Conservation (phyloP, 2,888 invertebrate genomes). For the Blera fallax region DNA sequence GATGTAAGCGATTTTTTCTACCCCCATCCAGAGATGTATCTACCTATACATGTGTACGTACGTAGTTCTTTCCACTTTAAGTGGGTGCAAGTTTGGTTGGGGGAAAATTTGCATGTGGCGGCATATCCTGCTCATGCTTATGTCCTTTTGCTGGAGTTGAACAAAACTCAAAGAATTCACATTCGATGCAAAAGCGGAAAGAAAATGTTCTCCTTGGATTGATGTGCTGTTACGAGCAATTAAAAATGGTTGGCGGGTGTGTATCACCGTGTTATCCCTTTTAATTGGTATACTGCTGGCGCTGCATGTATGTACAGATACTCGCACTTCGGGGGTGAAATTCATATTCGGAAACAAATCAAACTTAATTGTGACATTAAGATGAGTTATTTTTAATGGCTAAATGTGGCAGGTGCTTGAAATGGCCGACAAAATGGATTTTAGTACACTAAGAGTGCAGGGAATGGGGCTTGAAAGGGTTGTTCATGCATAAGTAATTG, state of each 20-base stretch:
- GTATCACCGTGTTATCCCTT: slow-evolving; percentile 49
- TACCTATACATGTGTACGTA: too few species aligned
- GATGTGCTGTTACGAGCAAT: slow-evolving; percentile 67
- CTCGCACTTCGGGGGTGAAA: slow-evolving; percentile 28
- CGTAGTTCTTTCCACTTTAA: too few species aligned
- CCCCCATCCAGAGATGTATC: too few species aligned
- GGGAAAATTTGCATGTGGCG: slow-evolving; percentile 37
- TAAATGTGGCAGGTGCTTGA: slow-evolving; percentile 60
- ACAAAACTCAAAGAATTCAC: slow-evolving; percentile 24
- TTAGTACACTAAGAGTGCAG: background rate
- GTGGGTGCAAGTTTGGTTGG: background rate
- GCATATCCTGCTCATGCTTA: too few species aligned
- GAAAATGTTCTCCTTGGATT: slow-evolving; percentile 53
- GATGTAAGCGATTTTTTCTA: slow-evolving; percentile 56
- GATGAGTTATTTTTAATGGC: slow-evolving; percentile 71
- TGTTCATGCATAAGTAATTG: slow-evolving; percentile 42
- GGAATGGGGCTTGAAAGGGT: background rate
- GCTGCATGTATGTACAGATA: slow-evolving; percentile 24
- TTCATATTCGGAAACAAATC: slow-evolving; percentile 70
- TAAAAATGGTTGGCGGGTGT: slow-evolving; percentile 44
- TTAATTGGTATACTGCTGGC: slow-evolving; percentile 49
- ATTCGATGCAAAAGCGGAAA: slow-evolving; percentile 7
- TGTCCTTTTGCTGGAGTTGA: background rate
- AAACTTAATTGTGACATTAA: slow-evolving; percentile 72
- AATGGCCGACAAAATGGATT: slow-evolving; percentile 58